Conservation (phyloP, 2,888 invertebrate genomes). For the Chesias legatella region DNA sequence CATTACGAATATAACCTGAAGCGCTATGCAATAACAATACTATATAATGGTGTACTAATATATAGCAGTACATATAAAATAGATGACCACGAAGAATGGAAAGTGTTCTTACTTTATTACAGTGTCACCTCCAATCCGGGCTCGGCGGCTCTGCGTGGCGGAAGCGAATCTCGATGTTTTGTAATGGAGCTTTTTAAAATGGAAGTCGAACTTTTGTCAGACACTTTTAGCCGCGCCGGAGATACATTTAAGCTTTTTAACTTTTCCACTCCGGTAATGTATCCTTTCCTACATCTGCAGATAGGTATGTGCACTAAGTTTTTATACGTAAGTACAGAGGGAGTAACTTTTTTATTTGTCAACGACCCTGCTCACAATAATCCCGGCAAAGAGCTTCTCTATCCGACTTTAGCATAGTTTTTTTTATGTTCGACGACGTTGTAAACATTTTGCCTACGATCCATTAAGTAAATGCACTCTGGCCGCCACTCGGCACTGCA, state of each 20-base stretch:
- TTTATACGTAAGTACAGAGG: slow-evolving; percentile 57
- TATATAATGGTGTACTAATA: too few relatives aligned
- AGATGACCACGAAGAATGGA: too few relatives aligned
- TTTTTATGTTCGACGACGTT: slow-evolving; percentile 61
- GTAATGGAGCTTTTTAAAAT: slow-evolving; percentile 81
- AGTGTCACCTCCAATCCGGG: slow-evolving; percentile 56
- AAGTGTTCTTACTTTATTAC: too few relatives aligned
- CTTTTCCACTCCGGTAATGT: slow-evolving; percentile 80
- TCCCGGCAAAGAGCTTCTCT: slow-evolving; percentile 62
- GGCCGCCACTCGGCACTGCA: slow-evolving; percentile 73
- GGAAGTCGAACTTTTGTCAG: slow-evolving; percentile 81
- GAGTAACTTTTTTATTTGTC: slow-evolving; percentile 62
- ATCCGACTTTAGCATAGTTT: slow-evolving; percentile 52
- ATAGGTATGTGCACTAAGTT: slow-evolving; percentile 42
- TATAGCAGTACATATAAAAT: too few relatives aligned
- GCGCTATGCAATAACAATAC: too few relatives aligned
- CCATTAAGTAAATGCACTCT: slow-evolving; percentile 78
- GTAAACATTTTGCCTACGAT: slow-evolving; percentile 74
- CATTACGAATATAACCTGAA: too few relatives aligned
- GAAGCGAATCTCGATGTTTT: slow-evolving; percentile 80
- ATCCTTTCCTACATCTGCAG: slow-evolving; percentile 68
- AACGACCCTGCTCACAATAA: slow-evolving; percentile 58
- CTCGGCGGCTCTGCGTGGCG: slow-evolving; percentile 67
- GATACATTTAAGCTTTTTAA: slow-evolving; percentile 81
- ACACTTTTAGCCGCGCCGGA: slow-evolving; percentile 79